These are phyloP conservation scores for Dermolepida albohirtum DNA, from an alignment of 2,888 invertebrate genomes.

Conservation along the genomic window DNA sequence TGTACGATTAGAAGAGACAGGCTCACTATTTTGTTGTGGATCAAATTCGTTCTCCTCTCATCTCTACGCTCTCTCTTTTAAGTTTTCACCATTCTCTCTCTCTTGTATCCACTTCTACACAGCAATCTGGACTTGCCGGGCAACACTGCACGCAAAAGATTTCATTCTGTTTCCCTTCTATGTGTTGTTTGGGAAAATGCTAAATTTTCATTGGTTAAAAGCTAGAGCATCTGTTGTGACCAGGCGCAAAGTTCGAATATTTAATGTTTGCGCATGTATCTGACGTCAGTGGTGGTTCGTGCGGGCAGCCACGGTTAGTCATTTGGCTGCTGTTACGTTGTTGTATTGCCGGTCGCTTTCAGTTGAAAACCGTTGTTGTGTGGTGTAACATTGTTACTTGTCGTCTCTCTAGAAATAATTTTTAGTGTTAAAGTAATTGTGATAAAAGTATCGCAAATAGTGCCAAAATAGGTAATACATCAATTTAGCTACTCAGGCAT, in stretches of 20 bases:
- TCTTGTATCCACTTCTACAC: slow-evolving; percentile 64
- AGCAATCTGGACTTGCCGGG: slow-evolving; percentile 56
- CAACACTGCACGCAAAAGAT: slow-evolving; percentile 56
- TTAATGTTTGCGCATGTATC: slow-evolving; percentile 52
- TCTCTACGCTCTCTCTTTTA: slow-evolving; percentile 65
- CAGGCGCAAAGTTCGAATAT: slow-evolving; percentile 41
- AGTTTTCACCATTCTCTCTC: slow-evolving; percentile 67
- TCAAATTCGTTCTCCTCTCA: slow-evolving; percentile 68
- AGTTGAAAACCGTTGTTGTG: slow-evolving; percentile 62
- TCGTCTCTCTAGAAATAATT: slow-evolving; percentile 61
- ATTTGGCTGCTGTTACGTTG: slow-evolving; percentile 41
- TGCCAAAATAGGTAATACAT: slow-evolving; percentile 65
- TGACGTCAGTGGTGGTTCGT: slow-evolving; percentile 57
- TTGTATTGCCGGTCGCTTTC: slow-evolving; percentile 59
- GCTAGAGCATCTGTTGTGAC: slow-evolving; percentile 47
- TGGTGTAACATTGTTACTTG: slow-evolving; percentile 60
- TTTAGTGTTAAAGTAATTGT: slow-evolving; percentile 64
- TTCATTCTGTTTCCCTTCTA: slow-evolving; percentile 58
- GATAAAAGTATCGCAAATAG: slow-evolving; percentile 65
- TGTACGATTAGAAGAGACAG: slow-evolving; percentile 65
- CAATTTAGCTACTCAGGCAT: slow-evolving; percentile 13
- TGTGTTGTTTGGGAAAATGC: slow-evolving; percentile 56
- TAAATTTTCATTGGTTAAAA: slow-evolving; percentile 54
- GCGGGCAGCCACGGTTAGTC: slow-evolving; percentile 43
- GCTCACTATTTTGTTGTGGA: slow-evolving; percentile 68